These are phyloP conservation scores for Hyles euphorbiae DNA, from an alignment of 1,140 invertebrate genomes.

Conservation along the genomic window DNA sequence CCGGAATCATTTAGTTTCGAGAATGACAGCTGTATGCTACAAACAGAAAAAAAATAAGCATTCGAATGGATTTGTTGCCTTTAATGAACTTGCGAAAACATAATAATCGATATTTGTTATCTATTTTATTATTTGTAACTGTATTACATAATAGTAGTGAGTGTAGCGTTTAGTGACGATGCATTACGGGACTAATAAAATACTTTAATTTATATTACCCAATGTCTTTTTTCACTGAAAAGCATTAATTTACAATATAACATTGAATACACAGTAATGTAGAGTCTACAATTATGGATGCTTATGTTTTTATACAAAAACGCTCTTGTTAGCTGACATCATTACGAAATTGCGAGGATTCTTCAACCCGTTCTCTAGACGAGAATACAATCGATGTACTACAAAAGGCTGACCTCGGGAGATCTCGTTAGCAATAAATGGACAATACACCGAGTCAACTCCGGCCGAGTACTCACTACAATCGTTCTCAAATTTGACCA, in stretches of 20 bases:
- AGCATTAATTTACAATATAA: no score
- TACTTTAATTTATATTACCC: no score
- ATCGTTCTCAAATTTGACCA: slow-evolving; percentile 30
- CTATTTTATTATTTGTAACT: background rate
- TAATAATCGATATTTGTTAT: background rate
- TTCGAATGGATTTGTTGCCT: no score
- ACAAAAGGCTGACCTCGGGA: slow-evolving; percentile 40
- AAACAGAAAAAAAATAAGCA: no score
- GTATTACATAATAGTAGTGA: background rate
- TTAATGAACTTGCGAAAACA: no score
- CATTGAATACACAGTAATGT: no score
- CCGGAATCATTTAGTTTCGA: no score
- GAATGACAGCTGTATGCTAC: no score
- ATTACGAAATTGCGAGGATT: slow-evolving; percentile 38
- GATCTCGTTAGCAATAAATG: slow-evolving; percentile 36
- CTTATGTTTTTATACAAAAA: background rate
- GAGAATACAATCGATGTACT: slow-evolving; percentile 47
- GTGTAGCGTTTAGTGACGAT: background rate
- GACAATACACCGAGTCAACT: slow-evolving; percentile 22
- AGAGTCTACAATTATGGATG: no score
- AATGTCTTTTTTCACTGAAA: no score
- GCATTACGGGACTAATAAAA: background rate
- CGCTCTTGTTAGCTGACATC: slow-evolving; percentile 12
- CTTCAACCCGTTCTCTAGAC: slow-evolving; percentile 42
- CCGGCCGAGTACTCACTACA: slow-evolving; percentile 15